Conservation (phyloP, 2,797 vertebrate genomes). For the Scolopax bukidnonensis region DNA sequence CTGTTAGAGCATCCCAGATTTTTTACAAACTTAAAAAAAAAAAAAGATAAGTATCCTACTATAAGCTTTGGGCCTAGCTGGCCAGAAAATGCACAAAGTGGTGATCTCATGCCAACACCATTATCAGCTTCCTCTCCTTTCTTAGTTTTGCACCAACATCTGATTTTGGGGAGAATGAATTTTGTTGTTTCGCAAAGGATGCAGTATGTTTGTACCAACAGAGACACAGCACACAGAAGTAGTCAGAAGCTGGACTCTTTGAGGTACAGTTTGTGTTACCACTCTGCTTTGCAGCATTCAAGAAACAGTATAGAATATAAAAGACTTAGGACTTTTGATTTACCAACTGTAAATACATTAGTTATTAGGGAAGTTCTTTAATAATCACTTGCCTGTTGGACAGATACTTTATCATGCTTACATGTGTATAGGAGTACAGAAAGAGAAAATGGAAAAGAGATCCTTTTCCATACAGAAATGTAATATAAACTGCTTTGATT, state of each 20-base stretch:
- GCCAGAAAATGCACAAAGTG: background rate
- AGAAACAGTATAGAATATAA: background rate
- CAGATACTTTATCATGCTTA: background rate
- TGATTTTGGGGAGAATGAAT: background rate
- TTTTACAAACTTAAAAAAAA: background rate
- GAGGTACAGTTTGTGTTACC: background rate
- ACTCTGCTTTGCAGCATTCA: background rate
- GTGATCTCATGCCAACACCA: background rate
- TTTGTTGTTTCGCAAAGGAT: background rate
- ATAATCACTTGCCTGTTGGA: constrained; percentile 19
- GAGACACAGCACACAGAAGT: background rate
- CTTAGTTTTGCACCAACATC: background rate
- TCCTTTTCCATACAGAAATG: background rate
- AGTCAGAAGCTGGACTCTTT: background rate
- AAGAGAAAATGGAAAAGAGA: background rate
- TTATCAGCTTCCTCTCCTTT: background rate
- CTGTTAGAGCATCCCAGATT: background rate
- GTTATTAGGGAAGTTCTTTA: constrained; percentile 19
- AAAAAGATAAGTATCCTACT: background rate
- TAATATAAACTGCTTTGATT: background rate
- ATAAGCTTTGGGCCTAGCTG: background rate
- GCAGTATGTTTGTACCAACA: background rate
- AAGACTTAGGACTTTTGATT: background rate
- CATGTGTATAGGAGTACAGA: background rate
- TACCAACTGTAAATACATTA: background rate